Evolutionary conservation across 2,888 invertebrate species (phyloP).

Genomic region (Netelia virgata): DNA sequence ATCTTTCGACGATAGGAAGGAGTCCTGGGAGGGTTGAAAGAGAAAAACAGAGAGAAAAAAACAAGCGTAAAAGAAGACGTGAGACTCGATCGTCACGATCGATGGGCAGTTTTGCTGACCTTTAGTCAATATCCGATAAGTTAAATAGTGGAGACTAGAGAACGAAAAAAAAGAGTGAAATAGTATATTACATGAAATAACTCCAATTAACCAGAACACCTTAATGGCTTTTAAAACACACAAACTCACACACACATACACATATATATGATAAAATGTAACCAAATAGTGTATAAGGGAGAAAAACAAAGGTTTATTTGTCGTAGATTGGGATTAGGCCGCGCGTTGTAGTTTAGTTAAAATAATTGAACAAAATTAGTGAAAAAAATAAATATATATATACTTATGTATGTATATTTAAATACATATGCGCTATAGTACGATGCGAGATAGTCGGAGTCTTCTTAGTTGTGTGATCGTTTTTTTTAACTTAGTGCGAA

Average conservation of each 20-base stretch:
- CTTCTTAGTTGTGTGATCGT: slow-evolving; percentile 84
- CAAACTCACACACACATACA: background rate
- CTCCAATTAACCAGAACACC: slow-evolving; percentile 82
- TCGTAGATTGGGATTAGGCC: slow-evolving; percentile 78
- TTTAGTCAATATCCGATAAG: slow-evolving; percentile 83
- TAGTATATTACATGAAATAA: slow-evolving; percentile 74
- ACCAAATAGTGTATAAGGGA: slow-evolving; percentile 64
- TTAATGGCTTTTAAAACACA: slow-evolving; percentile 67
- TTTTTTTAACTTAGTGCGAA: slow-evolving; percentile 83
- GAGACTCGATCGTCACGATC: slow-evolving; percentile 42
- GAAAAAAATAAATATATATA: slow-evolving; percentile 44
- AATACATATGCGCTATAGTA: slow-evolving; percentile 79
- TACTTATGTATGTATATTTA: slow-evolving; percentile 24
- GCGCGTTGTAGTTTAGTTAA: slow-evolving; percentile 69
- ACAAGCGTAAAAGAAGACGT: slow-evolving; percentile 9
- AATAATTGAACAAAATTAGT: slow-evolving; percentile 65
- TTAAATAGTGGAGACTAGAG: slow-evolving; percentile 82
- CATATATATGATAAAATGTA: slow-evolving; percentile 39
- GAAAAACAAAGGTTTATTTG: slow-evolving; percentile 79
- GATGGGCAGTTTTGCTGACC: slow-evolving; percentile 74
- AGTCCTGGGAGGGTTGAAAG: slow-evolving; percentile 12
- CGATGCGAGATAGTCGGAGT: slow-evolving; percentile 81
- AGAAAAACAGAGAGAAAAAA: slow-evolving; percentile 8
- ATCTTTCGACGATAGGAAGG: slow-evolving; percentile 40
- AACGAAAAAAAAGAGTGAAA: slow-evolving; percentile 77